Base-by-base conservation (phyloP, 92 coral and sea anemone species). In the Ricordea florida region DNA sequence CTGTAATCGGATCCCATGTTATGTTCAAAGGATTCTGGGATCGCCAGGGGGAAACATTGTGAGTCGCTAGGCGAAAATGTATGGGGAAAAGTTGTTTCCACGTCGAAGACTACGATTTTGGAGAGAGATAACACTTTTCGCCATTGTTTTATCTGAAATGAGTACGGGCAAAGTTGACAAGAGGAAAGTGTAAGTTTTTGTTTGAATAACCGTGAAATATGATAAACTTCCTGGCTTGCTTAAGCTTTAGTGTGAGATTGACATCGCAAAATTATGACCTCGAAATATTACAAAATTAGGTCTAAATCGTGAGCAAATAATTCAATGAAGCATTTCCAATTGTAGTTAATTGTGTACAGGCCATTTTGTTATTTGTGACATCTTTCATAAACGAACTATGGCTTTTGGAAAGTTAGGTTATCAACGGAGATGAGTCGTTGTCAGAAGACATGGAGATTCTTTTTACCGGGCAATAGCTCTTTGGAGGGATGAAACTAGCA, bases 31-130 rank as follows among this genome's bases (percentile, higher is more conserved):
- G 8, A 53, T 38, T n/a, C 32, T 71, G 67, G 78, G 78, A 34
- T 69, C 78, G 66, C 66, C 14, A 69, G 69, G 66, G 78, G 78
- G 76, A 69, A 69, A 69, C 67, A 71, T 48, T 48, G 40, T 64
- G 18, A 42, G 38, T 21, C 57, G 35, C 38, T 37, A 9, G 43
- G 56, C 52, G 44, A 21, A 43, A 73, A 58, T 73, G 80, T 52
- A 59, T 74, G 41, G 63, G 40, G 22, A 45, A 43, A 45, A 29
- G 63, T 59, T 74, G 42, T 34, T 57, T 57, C 5, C 7, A 38
- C 23, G 40, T 6, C 62, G 37, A 55, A 55, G 8, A 29, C 28
- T 14, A 55, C 20, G 37, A 28, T 55, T 55, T n/a, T 55, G 20
- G 20, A 55, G 40, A 11, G 23, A 10, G 21, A 10, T 55, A 17